Evolutionary conservation across 2,888 invertebrate genomes (phyloP).

Genomic region (Syrista parreyssii): DNA sequence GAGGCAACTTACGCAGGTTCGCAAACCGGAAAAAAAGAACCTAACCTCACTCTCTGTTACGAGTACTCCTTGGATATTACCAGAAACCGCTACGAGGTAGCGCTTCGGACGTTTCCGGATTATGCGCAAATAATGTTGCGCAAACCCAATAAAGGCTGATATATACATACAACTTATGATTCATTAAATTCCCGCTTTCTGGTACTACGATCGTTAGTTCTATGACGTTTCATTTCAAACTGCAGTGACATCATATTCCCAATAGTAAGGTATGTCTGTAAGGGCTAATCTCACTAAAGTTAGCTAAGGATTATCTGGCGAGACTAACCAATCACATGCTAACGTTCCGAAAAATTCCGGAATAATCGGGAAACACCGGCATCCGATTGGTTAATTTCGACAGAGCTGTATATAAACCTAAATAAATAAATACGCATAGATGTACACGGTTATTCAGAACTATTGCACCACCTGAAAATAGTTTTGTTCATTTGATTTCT

Average conservation of each 20-base stretch:
- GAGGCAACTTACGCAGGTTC: constrained; percentile 48
- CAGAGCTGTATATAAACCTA: too few relatives aligned
- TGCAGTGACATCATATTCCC: background rate
- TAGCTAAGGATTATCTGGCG: too few relatives aligned
- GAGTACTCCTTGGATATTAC: background rate
- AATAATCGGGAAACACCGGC: too few relatives aligned
- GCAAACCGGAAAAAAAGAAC: constrained; percentile 53
- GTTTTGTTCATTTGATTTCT: too few relatives aligned
- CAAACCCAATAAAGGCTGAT: background rate
- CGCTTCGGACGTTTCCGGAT: background rate
- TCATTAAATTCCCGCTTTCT: background rate
- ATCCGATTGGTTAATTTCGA: too few relatives aligned
- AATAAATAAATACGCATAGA: too few relatives aligned
- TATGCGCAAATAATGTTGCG: background rate
- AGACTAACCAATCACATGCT: too few relatives aligned
- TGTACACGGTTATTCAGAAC: too few relatives aligned
- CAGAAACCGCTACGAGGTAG: background rate
- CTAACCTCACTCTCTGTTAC: background rate
- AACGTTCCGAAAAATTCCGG: too few relatives aligned
- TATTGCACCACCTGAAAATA: too few relatives aligned
- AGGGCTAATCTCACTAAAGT: too few relatives aligned
- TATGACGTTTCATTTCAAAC: background rate
- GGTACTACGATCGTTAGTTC: background rate
- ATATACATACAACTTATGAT: background rate
- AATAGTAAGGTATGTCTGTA: background rate